Evolutionary conservation across 92 coral and sea anemone species (phyloP).

Genomic region (Porites cylindrica): DNA sequence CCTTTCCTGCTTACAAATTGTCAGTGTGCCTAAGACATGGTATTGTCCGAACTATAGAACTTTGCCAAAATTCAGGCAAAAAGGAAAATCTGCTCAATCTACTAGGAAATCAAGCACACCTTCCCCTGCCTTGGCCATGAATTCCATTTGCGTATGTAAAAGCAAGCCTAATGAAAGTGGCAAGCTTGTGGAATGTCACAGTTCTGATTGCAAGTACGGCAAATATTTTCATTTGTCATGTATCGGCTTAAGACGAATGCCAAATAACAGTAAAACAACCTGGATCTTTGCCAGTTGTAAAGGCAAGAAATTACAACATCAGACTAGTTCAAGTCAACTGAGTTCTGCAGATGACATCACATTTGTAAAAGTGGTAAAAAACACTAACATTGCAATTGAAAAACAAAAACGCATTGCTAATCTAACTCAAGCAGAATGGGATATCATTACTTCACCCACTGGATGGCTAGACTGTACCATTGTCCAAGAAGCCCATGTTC

Average conservation of each 20-base stretch:
- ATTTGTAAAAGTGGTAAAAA: conserved; percentile 27
- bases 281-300: conserved; percentile 42
- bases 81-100: conserved; percentile 13
- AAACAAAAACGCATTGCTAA: conserved; percentile 33
- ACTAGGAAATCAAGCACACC: conserved; percentile 15
- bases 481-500: conserved; percentile 49
- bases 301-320: conserved; percentile 13
- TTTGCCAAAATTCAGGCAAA: conserved; percentile 43
- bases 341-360: conserved; percentile 30
- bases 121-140: conserved; percentile 21
- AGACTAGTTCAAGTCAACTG: conserved; percentile 18
- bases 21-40: conserved; percentile 15
- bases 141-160: conserved; percentile 39
- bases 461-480: conserved; percentile 62
- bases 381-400: conserved; percentile 26
- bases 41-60: conserved; percentile 32
- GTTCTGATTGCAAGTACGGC: conserved; percentile 40
- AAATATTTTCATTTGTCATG: conserved; percentile 58
- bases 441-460: conserved; percentile 45
- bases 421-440: conserved; percentile 35
- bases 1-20: conserved; percentile 9
- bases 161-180: conserved; percentile 40
- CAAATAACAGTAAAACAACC: conserved; percentile 43
- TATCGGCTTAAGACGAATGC: conserved; percentile 34
- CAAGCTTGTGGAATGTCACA: conserved; percentile 51